Conservation (phyloP, 1,140 invertebrate genomes). For the Ericerus pela region DNA sequence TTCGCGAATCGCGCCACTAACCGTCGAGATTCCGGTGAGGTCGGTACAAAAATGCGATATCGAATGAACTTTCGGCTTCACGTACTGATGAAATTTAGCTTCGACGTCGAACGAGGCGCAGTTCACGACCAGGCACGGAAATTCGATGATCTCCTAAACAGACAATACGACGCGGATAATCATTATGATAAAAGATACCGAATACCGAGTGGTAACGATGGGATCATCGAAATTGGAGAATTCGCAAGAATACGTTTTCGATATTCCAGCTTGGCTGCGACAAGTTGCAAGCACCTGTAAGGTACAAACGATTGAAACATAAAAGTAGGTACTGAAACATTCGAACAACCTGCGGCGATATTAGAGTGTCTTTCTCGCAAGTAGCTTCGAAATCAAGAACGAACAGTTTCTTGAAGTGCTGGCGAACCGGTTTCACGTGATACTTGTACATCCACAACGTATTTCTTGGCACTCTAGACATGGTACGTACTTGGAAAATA, state of each 20-base stretch:
- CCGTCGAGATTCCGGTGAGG: constrained; percentile 38
- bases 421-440: background rate
- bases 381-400: constrained; percentile 2
- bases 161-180: too few relatives aligned
- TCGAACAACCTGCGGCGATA: background rate
- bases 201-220: too few relatives aligned
- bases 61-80: constrained; percentile 38
- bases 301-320: too few relatives aligned
- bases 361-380: background rate
- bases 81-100: constrained; percentile 42
- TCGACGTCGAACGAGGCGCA: constrained; percentile 34
- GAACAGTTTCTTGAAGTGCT: background rate
- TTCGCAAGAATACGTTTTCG: background rate
- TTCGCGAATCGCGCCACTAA: too few relatives aligned
- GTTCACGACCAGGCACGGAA: constrained; percentile 44
- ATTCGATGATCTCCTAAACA: constrained; percentile 52
- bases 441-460: background rate
- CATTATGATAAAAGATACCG: too few relatives aligned
- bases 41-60: constrained; percentile 40
- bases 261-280: too few relatives aligned
- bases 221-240: background rate
- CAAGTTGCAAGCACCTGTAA: too few relatives aligned
- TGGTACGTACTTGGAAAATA: too few relatives aligned
- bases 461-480: background rate
- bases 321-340: background rate